phyloP scores from a whole-genome alignment of 2,888 invertebrate genomes.

The Athalia cordata region DNA sequence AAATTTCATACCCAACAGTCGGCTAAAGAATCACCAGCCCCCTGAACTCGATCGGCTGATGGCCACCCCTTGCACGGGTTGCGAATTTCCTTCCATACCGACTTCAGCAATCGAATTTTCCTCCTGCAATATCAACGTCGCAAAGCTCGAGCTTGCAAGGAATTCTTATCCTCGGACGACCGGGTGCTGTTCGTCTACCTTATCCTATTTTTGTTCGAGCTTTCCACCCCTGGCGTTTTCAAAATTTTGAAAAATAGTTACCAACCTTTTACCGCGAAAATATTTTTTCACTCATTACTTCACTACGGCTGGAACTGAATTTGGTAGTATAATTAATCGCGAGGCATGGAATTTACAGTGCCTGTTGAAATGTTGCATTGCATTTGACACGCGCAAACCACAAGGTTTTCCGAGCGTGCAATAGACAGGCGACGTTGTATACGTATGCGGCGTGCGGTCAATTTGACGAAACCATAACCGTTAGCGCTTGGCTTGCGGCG shows the following conservation, averaged over 20 bases:
- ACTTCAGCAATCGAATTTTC: background rate
- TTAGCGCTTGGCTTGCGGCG: constrained; percentile 16
- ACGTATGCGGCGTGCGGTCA: constrained; percentile 28
- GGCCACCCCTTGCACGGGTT: constrained; percentile 17
- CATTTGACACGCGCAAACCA: constrained; percentile 10
- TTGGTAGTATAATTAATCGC: no score
- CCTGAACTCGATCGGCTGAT: constrained; percentile 30
- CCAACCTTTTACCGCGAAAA: no score
- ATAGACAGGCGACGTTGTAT: background rate
- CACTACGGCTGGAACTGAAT: no score
- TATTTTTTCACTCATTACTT: no score
- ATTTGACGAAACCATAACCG: constrained; percentile 42
- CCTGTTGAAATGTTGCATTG: background rate
- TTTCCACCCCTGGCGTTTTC: background rate
- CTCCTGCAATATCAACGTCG: constrained; percentile 28
- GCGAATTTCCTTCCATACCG: constrained; percentile 15
- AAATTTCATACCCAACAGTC: constrained; percentile 1
- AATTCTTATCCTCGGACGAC: constrained; percentile 21
- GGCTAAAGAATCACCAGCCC: constrained; percentile 11
- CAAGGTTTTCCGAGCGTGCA: constrained; percentile 11
- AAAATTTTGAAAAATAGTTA: no score
- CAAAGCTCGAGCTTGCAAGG: background rate
- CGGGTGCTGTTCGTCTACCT: constrained; percentile 2
- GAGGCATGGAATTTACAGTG: background rate
- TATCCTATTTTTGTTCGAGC: background rate